phyloP scores from a whole-genome alignment of 2,888 invertebrate species.

The Achlya flavicornis region DNA sequence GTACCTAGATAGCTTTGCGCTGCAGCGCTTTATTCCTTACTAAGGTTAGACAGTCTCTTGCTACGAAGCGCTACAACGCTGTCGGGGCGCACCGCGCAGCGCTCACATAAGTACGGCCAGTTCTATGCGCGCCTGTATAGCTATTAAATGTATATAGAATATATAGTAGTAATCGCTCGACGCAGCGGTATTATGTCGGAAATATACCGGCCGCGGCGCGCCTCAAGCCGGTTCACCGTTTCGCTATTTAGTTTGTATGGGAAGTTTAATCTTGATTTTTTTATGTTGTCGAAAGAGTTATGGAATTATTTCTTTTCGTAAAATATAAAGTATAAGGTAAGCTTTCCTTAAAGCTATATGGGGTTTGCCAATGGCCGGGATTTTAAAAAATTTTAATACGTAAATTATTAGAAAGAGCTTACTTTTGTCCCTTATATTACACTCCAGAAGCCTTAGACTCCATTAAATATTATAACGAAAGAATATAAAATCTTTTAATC shows the following conservation, averaged over 20 bases:
- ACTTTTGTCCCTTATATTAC: not conserved
- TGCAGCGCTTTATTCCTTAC: slow-evolving; percentile 61
- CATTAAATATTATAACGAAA: not conserved
- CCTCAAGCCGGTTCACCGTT: slow-evolving; percentile 78
- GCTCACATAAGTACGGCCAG: slow-evolving; percentile 85
- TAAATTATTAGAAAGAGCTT: slow-evolving; percentile 15
- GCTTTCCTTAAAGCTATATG: slow-evolving; percentile 75
- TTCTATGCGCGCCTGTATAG: slow-evolving; percentile 85
- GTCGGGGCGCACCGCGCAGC: slow-evolving; percentile 61
- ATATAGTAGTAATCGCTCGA: slow-evolving; percentile 85
- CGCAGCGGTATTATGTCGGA: slow-evolving; percentile 85
- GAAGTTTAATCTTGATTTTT: slow-evolving; percentile 78
- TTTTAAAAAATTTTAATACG: slow-evolving; percentile 47
- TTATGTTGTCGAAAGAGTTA: slow-evolving; percentile 69
- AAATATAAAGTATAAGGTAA: slow-evolving; percentile 73
- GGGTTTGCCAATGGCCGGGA: slow-evolving; percentile 52
- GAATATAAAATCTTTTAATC: not conserved
- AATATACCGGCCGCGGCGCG: slow-evolving; percentile 82
- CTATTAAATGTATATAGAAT: slow-evolving; percentile 85
- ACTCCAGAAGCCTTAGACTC: not conserved
- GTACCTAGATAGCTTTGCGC: slow-evolving; percentile 65
- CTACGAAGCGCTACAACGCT: slow-evolving; percentile 71
- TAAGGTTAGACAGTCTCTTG: slow-evolving; percentile 50
- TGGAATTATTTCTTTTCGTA: slow-evolving; percentile 70
- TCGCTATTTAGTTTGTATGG: slow-evolving; percentile 82